Evolutionary conservation across 1,140 invertebrate genomes (phyloP), one percentile per base, ranked within the genome.

Genomic region (Phymastichus coffea): DNA sequence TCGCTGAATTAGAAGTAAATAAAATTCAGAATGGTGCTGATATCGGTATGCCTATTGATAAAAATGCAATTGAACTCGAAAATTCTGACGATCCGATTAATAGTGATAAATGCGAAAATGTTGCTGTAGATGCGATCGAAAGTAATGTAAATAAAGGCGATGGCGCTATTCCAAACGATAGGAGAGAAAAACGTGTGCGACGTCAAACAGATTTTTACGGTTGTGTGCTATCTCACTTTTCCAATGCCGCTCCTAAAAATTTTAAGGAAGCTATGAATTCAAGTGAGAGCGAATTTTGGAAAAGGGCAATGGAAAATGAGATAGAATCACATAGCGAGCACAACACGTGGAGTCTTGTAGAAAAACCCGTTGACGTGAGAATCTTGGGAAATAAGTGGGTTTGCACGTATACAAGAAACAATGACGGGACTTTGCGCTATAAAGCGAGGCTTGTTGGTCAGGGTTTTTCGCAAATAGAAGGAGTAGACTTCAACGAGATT

Each of bases 371-470:
- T 57, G 62, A 65, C 58, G 58, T 59, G 2, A 65, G 57, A 56
- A 19, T 46, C 19, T 30, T 40, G 4, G 19, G 26, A 26, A 60
- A 40, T 38, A 73, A 67, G 65, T 75, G 74, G 69, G 65, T 75
- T 4, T 75, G 74, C 25, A 62, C 67, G 28, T 66, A 66, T 17
- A 75, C 74, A 56, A 47, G 67, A 15, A 66, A 71, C 52, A 64
- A 66, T 58, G 64, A 64, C 64, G 73, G 73, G 33, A 65, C 66
- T 23, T 47, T 67, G 30, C 67, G 64, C 47, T 73, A 75, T 64
- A 69, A 68, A 63, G 67, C 65, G 26, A 49, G 68, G 44, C 19
- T 70, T 2, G 65, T 68, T 20, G 61, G 38, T n/a, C n/a, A n/a
- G n/a, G 57, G 57, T 1, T 53, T 25, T 17, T 38, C 37, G 14